Conservation (phyloP, 2,888 invertebrate genomes). For the Rhamnusium bicolor region DNA sequence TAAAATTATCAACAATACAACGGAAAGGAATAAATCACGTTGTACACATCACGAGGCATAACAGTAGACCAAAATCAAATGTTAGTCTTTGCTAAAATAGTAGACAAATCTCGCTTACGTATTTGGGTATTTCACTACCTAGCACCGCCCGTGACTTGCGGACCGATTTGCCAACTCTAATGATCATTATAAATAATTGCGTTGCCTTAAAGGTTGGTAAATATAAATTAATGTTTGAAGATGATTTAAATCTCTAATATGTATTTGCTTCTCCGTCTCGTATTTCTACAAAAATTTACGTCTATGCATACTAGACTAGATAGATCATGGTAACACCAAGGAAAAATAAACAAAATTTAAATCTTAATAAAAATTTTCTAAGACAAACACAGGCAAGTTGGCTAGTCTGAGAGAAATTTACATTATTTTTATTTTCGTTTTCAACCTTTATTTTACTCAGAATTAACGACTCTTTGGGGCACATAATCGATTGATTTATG, state of each 20-base stretch:
- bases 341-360: slow-evolving; percentile 44
- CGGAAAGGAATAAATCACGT: too few species aligned
- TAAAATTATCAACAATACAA: too few species aligned
- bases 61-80: too few species aligned
- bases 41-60: too few species aligned
- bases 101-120: too few species aligned
- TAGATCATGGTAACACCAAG: slow-evolving; percentile 10
- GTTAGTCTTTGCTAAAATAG: too few species aligned
- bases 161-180: slow-evolving; percentile 3
- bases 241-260: slow-evolving; percentile 57
- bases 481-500: slow-evolving; percentile 50
- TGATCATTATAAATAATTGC: slow-evolving; percentile 20
- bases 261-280: slow-evolving; percentile 3
- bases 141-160: too few species aligned
- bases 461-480: slow-evolving; percentile 50
- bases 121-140: too few species aligned
- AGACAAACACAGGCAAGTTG: slow-evolving; percentile 32
- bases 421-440: slow-evolving; percentile 46
- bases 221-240: slow-evolving; percentile 65
- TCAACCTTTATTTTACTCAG: slow-evolving; percentile 32
- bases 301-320: neutral
- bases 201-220: slow-evolving; percentile 63
- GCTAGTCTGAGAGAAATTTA: slow-evolving; percentile 44
- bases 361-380: slow-evolving; percentile 47
- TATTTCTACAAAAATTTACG: slow-evolving; percentile 12